A percentile compares a stretch with the other conserved stretches of the same genome.
phyloP scores from a whole-genome alignment of 2,797 vertebrate genomes.

The Ceyx erithaca region DNA sequence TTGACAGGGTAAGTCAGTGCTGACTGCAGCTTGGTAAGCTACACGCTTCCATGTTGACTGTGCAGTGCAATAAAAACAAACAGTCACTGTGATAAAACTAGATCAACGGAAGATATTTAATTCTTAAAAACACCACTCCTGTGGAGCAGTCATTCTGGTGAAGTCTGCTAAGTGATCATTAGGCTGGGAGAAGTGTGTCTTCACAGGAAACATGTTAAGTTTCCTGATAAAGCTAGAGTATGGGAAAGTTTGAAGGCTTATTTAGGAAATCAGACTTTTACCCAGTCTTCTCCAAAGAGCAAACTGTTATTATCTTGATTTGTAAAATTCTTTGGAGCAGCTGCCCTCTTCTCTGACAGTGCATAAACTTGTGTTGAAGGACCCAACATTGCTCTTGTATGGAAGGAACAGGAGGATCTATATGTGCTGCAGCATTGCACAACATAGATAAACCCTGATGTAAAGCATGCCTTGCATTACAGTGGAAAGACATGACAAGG shows the following conservation, averaged over 20 bases:
- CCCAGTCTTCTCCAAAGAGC: background rate
- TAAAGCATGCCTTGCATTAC: background rate
- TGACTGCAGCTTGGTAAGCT: background rate
- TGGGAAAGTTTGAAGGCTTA: background rate
- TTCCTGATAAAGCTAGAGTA: background rate
- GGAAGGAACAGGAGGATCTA: background rate
- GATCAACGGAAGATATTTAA: background rate
- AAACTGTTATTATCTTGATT: background rate
- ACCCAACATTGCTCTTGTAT: background rate
- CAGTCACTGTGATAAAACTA: background rate
- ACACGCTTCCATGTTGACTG: background rate
- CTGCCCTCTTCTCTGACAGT: background rate
- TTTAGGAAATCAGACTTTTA: background rate
- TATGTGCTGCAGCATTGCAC: background rate
- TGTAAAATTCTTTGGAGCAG: background rate
- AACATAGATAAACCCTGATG: background rate
- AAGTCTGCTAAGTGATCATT: background rate
- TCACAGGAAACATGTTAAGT: background rate
- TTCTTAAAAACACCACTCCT: background rate
- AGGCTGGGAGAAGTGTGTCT: background rate
- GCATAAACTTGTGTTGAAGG: background rate
- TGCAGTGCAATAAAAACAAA: background rate
- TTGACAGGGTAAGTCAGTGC: slow-evolving; percentile 88
- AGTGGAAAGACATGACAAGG: background rate
- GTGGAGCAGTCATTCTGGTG: background rate